Evolutionary conservation across 2,797 vertebrate genomes (phyloP), one percentile per base, ranked within the genome.

Genomic region (Acipenser ruthenus): DNA sequence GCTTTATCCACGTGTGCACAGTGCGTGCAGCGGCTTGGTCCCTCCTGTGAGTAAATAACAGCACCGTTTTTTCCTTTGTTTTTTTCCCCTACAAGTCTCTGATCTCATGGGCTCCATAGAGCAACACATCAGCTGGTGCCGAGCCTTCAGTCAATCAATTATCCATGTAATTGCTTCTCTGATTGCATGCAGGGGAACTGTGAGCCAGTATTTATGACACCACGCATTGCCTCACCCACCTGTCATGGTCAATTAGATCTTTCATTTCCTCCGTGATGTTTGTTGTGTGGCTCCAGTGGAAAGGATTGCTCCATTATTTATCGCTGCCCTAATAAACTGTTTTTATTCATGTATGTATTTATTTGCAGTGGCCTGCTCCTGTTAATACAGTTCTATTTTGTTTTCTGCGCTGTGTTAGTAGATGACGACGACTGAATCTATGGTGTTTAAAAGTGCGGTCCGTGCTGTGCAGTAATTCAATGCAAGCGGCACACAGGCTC

Each of bases 211-310:
- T 69, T 65, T 53, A 70, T 1, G 49, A 37, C 65, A 65, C 69
- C 72, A 52, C 72, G 13, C 65, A 48, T 70, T 65, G 48, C 64
- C 67, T 68, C 65, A 47, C 72, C 74, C 47, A 64, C 72, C 77
- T 79, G 72, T 80, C 82, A 13, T 66, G 71, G 59, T 80, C 87
- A 88, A 77, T 84, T 84, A 79, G 74, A 69, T 65, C 18, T 76
- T 82, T 86, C 73, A 84, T 83, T 86, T 80, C 74, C 81, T 70
- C 10, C 51, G 53, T 69, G 82, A 8, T 52, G 63, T 64, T 55
- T 8, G 55, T 10, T 4, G 50, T 52, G 55, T 58, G 37, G 37
- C 37, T 13, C 12, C 55, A 9, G 49, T 52, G 60, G 23, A 12
- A 66, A 51, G 23, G 65, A 62, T 63, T 10, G 10, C 61, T 63